These are phyloP conservation scores for Puma concolor DNA, from an alignment of 2,113 vertebrate genomes.

Conservation along the genomic window DNA sequence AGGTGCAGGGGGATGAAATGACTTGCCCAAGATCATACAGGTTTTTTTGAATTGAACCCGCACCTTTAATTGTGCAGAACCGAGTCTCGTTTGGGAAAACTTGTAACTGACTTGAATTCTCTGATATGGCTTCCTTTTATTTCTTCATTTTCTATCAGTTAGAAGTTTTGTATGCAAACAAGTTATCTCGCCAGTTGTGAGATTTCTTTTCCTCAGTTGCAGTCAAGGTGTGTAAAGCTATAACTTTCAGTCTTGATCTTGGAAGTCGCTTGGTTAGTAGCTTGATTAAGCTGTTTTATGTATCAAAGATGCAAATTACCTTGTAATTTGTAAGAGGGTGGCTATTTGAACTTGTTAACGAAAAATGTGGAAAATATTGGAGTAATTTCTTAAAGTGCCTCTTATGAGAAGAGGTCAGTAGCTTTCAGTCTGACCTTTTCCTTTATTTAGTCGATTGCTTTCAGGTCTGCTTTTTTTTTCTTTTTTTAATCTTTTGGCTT, in stretches of 20 bases:
- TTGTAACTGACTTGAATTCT: neutral
- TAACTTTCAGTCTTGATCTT: constrained; percentile 42
- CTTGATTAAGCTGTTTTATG: constrained; percentile 33
- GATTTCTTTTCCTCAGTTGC: neutral
- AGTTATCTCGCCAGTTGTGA: constrained; percentile 4
- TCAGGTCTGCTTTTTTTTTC: neutral
- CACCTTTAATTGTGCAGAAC: neutral
- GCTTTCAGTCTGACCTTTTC: constrained; percentile 45
- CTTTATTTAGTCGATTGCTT: constrained; percentile 8
- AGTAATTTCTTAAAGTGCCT: constrained; percentile 28
- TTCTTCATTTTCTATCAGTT: constrained; percentile 17
- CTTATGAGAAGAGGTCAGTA: neutral
- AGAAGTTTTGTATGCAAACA: neutral
- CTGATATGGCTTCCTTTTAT: neutral
- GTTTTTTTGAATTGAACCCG: neutral
- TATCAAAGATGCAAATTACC: neutral
- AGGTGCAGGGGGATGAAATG: neutral
- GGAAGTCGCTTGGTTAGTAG: neutral
- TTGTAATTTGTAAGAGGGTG: constrained; percentile 17
- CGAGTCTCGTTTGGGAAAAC: neutral
- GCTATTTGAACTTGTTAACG: constrained; percentile 37
- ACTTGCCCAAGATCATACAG: neutral
- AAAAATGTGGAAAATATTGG: constrained; percentile 16
- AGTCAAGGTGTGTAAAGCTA: neutral
- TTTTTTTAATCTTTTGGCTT: too few species aligned